These are phyloP conservation scores for Tokudaia tokunoshimensis DNA, from an alignment of 2,797 vertebrate species.

Conservation along the genomic window DNA sequence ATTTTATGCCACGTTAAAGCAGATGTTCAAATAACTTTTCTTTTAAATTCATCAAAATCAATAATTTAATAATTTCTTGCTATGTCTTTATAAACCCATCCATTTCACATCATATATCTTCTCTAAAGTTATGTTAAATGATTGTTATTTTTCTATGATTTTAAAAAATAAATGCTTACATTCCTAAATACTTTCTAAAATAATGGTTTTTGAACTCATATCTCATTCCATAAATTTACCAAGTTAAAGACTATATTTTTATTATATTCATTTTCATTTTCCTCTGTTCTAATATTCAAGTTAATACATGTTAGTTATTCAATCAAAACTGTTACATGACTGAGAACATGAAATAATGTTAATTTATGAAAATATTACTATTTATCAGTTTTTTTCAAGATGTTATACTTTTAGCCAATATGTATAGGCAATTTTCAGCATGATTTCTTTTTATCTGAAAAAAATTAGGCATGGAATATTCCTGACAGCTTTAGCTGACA, in stretches of 20 bases:
- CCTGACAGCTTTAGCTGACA: neutral
- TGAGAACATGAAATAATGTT: neutral
- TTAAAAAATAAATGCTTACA: neutral
- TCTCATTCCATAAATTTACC: neutral
- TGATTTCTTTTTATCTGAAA: neutral
- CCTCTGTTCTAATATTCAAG: neutral
- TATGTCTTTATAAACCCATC: neutral
- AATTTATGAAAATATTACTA: neutral
- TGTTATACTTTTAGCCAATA: neutral
- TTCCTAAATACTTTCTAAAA: slow-evolving; percentile 12
- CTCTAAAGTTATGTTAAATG: neutral
- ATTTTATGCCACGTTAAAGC: neutral
- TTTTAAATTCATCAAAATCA: neutral
- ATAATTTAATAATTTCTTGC: neutral
- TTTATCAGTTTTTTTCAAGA: neutral
- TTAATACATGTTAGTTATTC: neutral
- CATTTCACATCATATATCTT: neutral
- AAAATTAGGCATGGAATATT: neutral
- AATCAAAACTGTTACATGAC: neutral
- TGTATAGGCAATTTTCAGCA: neutral
- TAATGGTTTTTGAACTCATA: neutral
- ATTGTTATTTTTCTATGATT: neutral
- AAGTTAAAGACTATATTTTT: neutral
- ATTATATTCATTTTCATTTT: neutral
- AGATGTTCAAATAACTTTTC: slow-evolving; percentile 26